Conservation (phyloP, 2,888 invertebrate species). For the Lasioglossum calceatum region DNA sequence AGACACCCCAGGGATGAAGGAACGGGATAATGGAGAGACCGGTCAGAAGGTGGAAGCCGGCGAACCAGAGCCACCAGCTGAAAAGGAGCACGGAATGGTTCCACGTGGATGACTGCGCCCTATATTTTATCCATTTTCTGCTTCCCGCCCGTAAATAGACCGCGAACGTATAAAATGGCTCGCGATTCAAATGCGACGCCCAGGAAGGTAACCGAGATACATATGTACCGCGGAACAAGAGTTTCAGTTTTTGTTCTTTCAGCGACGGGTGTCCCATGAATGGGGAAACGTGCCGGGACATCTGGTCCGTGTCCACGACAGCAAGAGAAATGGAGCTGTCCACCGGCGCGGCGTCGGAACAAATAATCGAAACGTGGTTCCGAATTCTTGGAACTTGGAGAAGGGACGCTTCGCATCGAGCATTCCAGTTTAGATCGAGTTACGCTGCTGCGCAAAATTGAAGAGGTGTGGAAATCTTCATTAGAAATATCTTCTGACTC, state of each 20-base stretch:
- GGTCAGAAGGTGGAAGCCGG: conserved; percentile 24
- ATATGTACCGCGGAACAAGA: not conserved
- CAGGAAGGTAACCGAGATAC: conserved; percentile 18
- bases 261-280: not conserved
- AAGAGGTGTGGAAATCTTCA: not conserved
- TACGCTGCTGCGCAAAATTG: not conserved
- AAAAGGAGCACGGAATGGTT: conserved; percentile 29
- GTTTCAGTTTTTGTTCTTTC: conserved; percentile 20
- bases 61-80: conserved; percentile 3
- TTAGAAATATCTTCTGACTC: no score
- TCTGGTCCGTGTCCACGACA: conserved; percentile 8
- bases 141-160: conserved; percentile 33
- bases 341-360: not conserved
- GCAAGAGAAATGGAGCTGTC: conserved; percentile 5
- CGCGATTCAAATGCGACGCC: conserved; percentile 37
- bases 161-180: conserved; percentile 20
- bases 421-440: not conserved
- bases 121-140: conserved; percentile 63
- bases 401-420: not conserved
- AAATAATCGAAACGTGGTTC: conserved; percentile 4
- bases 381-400: not conserved
- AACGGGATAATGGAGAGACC: conserved; percentile 52
- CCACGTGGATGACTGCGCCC: conserved; percentile 47
- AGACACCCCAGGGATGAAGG: conserved; percentile 35
- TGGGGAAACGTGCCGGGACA: not conserved